Base-by-base conservation (phyloP, 2,797 vertebrate species). In the Thamnophis elegans region DNA sequence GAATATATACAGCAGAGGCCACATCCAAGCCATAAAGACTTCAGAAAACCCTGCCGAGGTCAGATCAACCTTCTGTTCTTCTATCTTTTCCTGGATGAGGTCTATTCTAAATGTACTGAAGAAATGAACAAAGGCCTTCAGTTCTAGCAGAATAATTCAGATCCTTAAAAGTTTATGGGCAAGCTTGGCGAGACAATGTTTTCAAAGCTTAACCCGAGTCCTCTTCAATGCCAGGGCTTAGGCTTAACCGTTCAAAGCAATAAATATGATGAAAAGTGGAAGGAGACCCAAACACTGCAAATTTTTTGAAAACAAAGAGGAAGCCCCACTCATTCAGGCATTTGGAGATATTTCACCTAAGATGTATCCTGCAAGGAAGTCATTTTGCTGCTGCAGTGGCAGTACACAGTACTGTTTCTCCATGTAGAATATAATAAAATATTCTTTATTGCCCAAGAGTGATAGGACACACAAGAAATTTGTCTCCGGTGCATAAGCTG, bases 11-110 rank as follows among this genome's bases (percentile, higher is more conserved):
- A 56, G 28, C 28, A 53, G 13, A 85, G 51, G 47, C 73, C 11
- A 16, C 25, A 3, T 78, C 73, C 91, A 85, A 92, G 58, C 32
- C 58, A 22, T 85, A 86, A 89, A 92, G 88, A 42, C 58, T 42
- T 85, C 42, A 89, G 56, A 36, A 62, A 54, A 53, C 5, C 12
- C 73, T 89, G 18, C 4, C 0, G 10, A 86, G 88, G 91, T 92
- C 91, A 85, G 18, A 59, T 65, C 73, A 89, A 92, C 91, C 91
- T 92, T 3, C 42, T n/a, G 86, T 73, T 65, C 86, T 28, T 14
- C 3, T n/a, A 4, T 65, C 65, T 92, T 36, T 78, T 25, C 68
- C 54, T 10, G 20, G 91, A 89, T 53, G 22, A 53, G 73, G 73
- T 88, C 78, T 20, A 47, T 59, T 89, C 47, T 51, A 18, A 92